Conservation (phyloP, 2,888 invertebrate genomes). For the Petrolisthes cinctipes region DNA sequence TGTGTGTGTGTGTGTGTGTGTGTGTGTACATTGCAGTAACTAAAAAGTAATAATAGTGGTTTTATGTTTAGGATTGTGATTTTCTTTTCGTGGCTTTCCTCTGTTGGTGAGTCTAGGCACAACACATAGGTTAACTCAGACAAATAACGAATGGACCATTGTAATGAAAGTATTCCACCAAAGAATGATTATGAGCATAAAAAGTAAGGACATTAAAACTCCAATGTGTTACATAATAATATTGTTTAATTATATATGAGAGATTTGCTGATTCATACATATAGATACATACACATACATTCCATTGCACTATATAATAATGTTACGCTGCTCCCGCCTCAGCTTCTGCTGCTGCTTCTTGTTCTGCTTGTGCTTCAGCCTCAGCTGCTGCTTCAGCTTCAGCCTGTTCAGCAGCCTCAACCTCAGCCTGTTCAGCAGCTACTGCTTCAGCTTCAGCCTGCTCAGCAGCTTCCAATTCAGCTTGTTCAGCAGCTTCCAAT, state of each 20-base stretch:
- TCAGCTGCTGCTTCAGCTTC: slow-evolving; percentile 38
- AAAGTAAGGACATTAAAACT: neutral
- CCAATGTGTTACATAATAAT: neutral
- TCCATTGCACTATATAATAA: slow-evolving; percentile 9
- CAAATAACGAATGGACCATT: too few species aligned
- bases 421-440: slow-evolving; percentile 31
- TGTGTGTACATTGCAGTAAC: too few species aligned
- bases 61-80: too few species aligned
- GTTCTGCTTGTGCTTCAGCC: too few species aligned
- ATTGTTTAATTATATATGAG: slow-evolving; percentile 11
- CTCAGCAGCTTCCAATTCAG: slow-evolving; percentile 12
- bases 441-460: slow-evolving; percentile 34
- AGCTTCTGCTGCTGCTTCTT: slow-evolving; percentile 25
- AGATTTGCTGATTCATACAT: neutral
- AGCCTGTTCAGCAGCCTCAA: slow-evolving; percentile 14
- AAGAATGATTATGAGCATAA: too few species aligned
- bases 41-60: too few species aligned
- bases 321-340: slow-evolving; percentile 11
- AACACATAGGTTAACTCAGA: too few species aligned
- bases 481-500: slow-evolving; percentile 24
- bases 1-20: too few species aligned
- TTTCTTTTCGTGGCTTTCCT: too few species aligned
- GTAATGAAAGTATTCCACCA: too few species aligned
- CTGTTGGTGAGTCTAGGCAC: too few species aligned
- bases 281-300: slow-evolving; percentile 29